Conservation (phyloP, 1,140 invertebrate genomes). For the Portunus trituberculatus region DNA sequence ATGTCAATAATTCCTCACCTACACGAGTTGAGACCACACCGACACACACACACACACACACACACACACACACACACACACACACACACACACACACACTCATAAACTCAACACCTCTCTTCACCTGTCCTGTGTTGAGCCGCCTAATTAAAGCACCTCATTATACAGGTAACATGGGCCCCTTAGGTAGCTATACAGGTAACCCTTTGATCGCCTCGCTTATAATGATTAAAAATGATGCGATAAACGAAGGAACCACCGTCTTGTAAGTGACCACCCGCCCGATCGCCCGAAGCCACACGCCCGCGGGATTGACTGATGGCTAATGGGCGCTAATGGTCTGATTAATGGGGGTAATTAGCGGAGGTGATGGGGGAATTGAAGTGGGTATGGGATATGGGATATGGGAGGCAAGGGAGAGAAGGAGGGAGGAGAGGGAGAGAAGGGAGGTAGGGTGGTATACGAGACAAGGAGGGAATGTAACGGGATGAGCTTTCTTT, state of each 20-base stretch:
- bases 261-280: too few species aligned
- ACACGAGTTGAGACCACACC: not conserved
- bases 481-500: too few species aligned
- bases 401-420: not conserved
- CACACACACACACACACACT: not conserved
- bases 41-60: too few species aligned
- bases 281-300: too few species aligned
- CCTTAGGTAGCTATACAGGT: not conserved
- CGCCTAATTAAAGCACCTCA: too few species aligned
- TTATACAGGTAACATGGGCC: too few species aligned
- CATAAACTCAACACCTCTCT: too few species aligned
- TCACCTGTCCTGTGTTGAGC: too few species aligned
- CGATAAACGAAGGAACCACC: too few species aligned
- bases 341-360: not conserved
- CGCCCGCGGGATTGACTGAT: not conserved
- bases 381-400: not conserved
- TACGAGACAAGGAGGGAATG: too few species aligned
- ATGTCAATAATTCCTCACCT: not conserved
- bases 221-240: not conserved
- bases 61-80: not conserved
- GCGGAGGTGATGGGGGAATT: not conserved
- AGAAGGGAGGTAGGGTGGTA: not conserved
- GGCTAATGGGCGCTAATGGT: slow-evolving; percentile 3
- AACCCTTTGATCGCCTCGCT: not conserved
- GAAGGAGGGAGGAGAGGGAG: not conserved